These are phyloP conservation scores for Psettodes erumei DNA, from an alignment of 2,113 vertebrate genomes.

Conservation along the genomic window DNA sequence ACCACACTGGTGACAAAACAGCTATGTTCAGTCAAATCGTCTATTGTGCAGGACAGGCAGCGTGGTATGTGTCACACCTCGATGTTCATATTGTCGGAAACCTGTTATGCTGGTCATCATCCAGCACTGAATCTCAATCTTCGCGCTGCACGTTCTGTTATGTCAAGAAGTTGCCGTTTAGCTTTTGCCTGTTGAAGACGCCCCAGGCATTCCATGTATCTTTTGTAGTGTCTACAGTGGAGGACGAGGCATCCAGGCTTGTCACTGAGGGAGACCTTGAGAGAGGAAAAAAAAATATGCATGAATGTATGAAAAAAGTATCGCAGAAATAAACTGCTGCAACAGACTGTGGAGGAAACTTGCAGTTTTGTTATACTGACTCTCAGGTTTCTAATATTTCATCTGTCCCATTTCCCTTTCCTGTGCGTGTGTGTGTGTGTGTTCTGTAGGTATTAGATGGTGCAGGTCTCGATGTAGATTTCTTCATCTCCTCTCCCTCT, in stretches of 20 bases:
- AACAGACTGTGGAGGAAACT: neutral
- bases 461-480: constrained; percentile 94
- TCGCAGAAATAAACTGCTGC: neutral
- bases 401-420: neutral
- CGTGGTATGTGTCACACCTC: constrained; percentile 1
- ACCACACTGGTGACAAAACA: neutral
- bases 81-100: constrained; percentile 10
- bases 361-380: neutral
- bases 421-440: constrained; percentile 3
- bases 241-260: neutral
- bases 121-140: neutral
- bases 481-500: constrained; percentile 89
- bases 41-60: neutral
- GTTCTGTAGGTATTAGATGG: constrained; percentile 91
- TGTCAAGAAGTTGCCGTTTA: neutral
- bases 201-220: neutral
- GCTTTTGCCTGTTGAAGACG: neutral
- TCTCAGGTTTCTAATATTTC: neutral
- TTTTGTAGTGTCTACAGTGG: constrained; percentile 15
- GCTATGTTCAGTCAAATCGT: accelerated
- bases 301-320: neutral
- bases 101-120: constrained; percentile 28
- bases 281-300: neutral
- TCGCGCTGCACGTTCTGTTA: neutral
- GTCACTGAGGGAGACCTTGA: neutral